Base-by-base conservation (phyloP, 1,140 invertebrate genomes). In the Drosophila ficusphila region DNA sequence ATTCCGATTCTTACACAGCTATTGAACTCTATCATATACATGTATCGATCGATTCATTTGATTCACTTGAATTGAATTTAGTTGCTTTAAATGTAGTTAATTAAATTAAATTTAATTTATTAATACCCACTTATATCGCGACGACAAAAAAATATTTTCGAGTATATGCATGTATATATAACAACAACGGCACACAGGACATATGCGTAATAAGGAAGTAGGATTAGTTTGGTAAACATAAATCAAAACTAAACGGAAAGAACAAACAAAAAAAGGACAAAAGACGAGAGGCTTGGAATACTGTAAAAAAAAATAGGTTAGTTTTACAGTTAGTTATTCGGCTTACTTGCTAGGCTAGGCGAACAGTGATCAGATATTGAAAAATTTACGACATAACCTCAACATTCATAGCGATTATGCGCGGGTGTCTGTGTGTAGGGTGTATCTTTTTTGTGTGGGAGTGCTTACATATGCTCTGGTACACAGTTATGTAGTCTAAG, bases 351-450 rank as follows among this genome's bases (percentile, higher is more conserved):
- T 81, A 81, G 39, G 67, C 54, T 68, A 67, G 46, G 60, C 27
- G 76, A 81, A 81, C 73, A 82, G 78, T 77, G 78, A 82, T 82
- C 47, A 61, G 76, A 81, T 81, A 82, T 76, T 81, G 72, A 69
- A 81, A 81, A 81, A 76, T 81, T 38, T 82, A 82, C 67, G 77
- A 76, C 77, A 81, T 81, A 82, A 82, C 58, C 77, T 81, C 77
- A 82, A 82, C 78, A 61, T 70, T 72, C 58, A 79, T 82, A 67
- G 53, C 49, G 69, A 71, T 56, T 82, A 79, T 68, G 62, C 31
- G 62, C 12, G 21, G 31, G 54, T 34, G 18, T 44, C 34, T 47
- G 27, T 41, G 29, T 12, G 23, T 41, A 29, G 53, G 12, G 11
- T 23, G 19, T 42, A 18, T 42, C 1, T 42, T 42, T 38, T 27